Percentiles rank a stretch among this genome's conserved stretches.
phyloP scores from a whole-genome alignment of 2,888 invertebrate genomes.

The Hipparchia semele region DNA sequence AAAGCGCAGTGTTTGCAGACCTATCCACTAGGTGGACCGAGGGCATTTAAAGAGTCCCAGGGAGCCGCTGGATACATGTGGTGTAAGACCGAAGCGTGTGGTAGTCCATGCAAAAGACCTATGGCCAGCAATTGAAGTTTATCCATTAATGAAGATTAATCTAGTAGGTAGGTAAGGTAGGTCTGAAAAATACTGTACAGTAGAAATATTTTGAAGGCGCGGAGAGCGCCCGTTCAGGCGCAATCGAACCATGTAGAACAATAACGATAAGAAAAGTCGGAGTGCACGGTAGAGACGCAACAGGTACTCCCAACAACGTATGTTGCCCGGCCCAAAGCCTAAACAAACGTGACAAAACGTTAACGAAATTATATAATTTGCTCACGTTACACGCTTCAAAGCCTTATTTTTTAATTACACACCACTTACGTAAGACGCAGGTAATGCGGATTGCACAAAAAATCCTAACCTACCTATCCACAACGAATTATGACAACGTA shows the following conservation, averaged over 20 bases:
- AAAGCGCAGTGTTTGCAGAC: no score
- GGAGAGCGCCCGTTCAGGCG: background rate
- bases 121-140: no score
- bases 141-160: no score
- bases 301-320: conserved; percentile 41
- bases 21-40: no score
- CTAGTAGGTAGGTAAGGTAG: conserved; percentile 1
- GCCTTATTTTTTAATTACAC: conserved; percentile 62
- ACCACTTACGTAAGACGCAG: conserved; percentile 64
- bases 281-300: conserved; percentile 40
- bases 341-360: conserved; percentile 74
- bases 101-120: no score
- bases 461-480: conserved; percentile 54
- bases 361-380: conserved; percentile 67
- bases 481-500: conserved; percentile 1
- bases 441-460: conserved; percentile 60
- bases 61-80: no score
- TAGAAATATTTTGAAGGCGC: background rate
- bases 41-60: no score
- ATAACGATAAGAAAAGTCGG: conserved; percentile 31
- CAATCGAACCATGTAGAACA: conserved; percentile 21
- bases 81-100: no score
- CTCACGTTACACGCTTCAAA: conserved; percentile 50
- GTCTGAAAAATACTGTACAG: background rate
- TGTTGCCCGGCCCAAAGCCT: conserved; percentile 51